phyloP scores from a whole-genome alignment of 2,113 vertebrate species.

The Eolophus roseicapilla region DNA sequence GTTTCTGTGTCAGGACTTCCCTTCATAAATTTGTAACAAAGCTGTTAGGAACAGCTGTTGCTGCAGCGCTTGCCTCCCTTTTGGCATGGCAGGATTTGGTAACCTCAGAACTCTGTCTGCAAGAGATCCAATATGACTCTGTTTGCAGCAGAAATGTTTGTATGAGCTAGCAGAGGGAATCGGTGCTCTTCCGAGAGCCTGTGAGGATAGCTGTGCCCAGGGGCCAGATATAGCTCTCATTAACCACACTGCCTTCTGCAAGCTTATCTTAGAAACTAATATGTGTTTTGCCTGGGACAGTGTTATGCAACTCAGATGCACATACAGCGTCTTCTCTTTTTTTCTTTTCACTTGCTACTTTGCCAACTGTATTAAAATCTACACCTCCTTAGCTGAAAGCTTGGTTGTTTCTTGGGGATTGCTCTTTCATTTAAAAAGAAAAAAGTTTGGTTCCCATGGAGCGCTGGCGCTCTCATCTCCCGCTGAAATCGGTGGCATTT shows the following conservation, averaged over 20 bases:
- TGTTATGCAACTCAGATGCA: neutral
- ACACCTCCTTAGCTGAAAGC: neutral
- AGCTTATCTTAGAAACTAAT: neutral
- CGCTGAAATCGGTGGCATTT: neutral
- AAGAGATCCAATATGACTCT: neutral
- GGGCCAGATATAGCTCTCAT: neutral
- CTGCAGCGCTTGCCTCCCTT: neutral
- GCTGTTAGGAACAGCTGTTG: neutral
- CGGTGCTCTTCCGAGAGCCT: rapidly evolving
- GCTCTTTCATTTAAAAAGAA: neutral
- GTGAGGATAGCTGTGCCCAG: neutral
- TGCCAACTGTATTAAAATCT: neutral
- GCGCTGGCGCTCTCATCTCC: neutral
- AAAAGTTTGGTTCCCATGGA: neutral
- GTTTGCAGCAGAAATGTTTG: neutral
- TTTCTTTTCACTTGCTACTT: neutral
- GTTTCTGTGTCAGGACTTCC: conserved; percentile 37
- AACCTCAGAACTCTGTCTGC: neutral
- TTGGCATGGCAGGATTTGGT: neutral
- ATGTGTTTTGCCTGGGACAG: neutral
- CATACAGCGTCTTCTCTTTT: neutral
- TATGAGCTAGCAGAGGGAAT: neutral
- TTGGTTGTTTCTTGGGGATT: neutral
- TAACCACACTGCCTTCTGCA: neutral
- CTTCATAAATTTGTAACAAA: neutral